phyloP scores from a whole-genome alignment of 2,888 invertebrate species.

The Disparrhopalites patrizii region DNA sequence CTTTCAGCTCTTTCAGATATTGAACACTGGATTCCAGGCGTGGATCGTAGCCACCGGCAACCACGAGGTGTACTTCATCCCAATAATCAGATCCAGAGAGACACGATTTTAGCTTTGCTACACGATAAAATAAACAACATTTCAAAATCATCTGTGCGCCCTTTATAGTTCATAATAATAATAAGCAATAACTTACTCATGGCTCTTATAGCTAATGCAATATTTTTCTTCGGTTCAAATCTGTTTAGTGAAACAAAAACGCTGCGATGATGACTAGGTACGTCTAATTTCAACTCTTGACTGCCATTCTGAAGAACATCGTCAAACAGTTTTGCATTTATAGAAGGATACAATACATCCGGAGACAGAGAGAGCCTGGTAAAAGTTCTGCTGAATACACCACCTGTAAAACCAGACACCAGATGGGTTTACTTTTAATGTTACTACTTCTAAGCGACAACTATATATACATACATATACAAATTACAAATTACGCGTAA shows the following conservation, averaged over 20 bases:
- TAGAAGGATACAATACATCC: constrained; percentile 88
- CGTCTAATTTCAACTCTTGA: constrained; percentile 32
- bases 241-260: constrained; percentile 92
- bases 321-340: constrained; percentile 73
- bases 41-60: constrained; percentile 95
- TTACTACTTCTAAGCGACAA: background rate
- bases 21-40: constrained; percentile 81
- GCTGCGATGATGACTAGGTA: constrained; percentile 53
- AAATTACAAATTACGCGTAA: constrained; percentile 61
- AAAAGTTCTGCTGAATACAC: constrained; percentile 82
- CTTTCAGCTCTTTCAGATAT: constrained; percentile 71
- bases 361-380: constrained; percentile 65
- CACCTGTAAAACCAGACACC: constrained; percentile 53
- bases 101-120: constrained; percentile 44
- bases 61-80: constrained; percentile 71
- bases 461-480: background rate
- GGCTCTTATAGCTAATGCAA: constrained; percentile 78
- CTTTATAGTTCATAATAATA: background rate
- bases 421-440: too few relatives aligned
- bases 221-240: constrained; percentile 93
- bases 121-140: background rate
- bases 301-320: constrained; percentile 53
- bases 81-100: constrained; percentile 52
- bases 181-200: constrained; percentile 57
- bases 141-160: background rate